A percentile compares a stretch with the other conserved stretches of the same genome.
phyloP scores from a whole-genome alignment of 2,113 vertebrate species.

The Hemicordylus capensis region DNA sequence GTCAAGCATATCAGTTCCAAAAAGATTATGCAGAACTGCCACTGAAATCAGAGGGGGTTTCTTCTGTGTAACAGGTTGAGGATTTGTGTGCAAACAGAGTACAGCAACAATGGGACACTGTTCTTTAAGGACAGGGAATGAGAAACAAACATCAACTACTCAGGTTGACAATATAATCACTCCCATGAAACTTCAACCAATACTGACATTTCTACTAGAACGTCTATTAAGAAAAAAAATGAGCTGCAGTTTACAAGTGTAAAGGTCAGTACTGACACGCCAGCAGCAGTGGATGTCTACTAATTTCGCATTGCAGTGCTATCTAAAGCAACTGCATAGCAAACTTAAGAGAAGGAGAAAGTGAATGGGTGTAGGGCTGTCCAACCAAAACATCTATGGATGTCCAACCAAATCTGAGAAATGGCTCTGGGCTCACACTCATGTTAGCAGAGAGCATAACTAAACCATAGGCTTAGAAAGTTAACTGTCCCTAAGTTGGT shows the following conservation, averaged over 20 bases:
- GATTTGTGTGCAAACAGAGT: background rate
- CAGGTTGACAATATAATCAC: constrained; percentile 33
- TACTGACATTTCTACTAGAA: constrained; percentile 18
- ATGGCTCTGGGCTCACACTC: too few species aligned
- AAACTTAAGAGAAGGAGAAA: background rate
- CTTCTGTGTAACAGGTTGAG: background rate
- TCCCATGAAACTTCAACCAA: constrained; percentile 15
- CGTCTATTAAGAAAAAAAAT: background rate
- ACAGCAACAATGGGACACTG: background rate
- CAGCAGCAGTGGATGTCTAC: background rate
- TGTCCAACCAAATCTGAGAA: too few species aligned
- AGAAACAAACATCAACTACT: constrained; percentile 24
- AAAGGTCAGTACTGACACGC: background rate
- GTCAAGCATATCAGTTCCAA: constrained; percentile 5
- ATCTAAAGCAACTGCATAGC: background rate
- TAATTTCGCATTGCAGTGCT: too few species aligned
- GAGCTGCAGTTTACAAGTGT: background rate
- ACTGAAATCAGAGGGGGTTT: background rate
- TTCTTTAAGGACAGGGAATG: background rate
- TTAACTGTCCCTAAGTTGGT: too few species aligned
- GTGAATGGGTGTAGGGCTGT: background rate
- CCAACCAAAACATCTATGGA: too few species aligned
- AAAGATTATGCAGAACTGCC: background rate
- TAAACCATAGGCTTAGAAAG: too few species aligned
- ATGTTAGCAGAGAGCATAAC: too few species aligned